These are phyloP conservation scores for Toxotes jaculatrix DNA, from an alignment of 2,113 vertebrate species.

Conservation along the genomic window DNA sequence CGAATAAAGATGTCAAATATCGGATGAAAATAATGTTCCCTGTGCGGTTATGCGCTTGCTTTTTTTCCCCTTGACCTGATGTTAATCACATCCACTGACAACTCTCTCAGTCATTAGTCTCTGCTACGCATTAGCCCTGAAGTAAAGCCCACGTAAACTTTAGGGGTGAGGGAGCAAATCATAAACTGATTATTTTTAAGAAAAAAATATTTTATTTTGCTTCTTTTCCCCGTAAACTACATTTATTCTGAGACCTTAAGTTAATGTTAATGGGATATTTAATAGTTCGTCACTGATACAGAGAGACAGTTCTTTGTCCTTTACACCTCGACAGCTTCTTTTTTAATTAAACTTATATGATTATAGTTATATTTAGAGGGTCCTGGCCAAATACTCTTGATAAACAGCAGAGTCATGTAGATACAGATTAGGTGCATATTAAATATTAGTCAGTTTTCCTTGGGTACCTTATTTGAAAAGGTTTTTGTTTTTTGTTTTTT, in stretches of 20 bases:
- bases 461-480: neutral
- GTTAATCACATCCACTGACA: neutral
- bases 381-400: neutral
- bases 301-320: neutral
- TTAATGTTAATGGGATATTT: constrained; percentile 3
- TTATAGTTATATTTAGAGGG: neutral
- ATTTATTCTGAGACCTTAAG: no score
- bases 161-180: neutral
- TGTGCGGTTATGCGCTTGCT: no score
- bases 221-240: neutral
- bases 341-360: constrained; percentile 34
- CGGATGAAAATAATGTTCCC: neutral
- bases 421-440: no score
- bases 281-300: constrained; percentile 2
- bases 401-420: no score
- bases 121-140: neutral
- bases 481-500: neutral
- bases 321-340: constrained; percentile 2
- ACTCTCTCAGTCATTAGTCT: neutral
- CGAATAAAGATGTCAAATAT: neutral
- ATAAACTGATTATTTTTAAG: neutral
- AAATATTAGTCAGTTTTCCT: neutral
- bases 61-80: neutral
- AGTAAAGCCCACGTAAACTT: neutral
- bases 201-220: neutral